Evolutionary conservation across 2,888 invertebrate species (phyloP).

Genomic region (Nymphalis urticae): DNA sequence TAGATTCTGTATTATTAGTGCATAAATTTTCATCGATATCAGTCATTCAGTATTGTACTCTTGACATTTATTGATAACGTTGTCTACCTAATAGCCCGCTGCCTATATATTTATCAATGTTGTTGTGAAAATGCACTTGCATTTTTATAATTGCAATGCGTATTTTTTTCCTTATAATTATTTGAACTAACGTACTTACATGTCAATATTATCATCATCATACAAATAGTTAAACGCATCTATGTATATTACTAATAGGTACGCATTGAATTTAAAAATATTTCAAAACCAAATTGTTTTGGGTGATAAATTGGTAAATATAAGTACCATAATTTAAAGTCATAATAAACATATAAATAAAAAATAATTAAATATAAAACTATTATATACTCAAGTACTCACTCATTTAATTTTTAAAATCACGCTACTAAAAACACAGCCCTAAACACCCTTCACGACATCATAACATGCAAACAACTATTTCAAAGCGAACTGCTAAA

Average conservation of each 20-base stretch:
- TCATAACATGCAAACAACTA: neutral
- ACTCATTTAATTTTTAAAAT: neutral
- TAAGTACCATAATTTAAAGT: too few species aligned
- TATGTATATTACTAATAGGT: too few species aligned
- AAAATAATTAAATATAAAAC: too few species aligned
- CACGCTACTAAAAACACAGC: neutral
- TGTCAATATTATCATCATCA: too few species aligned
- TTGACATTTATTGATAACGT: slow-evolving; percentile 17
- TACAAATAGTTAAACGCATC: too few species aligned
- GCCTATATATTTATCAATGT: neutral
- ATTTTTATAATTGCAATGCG: neutral
- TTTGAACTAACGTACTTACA: neutral
- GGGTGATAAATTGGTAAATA: too few species aligned
- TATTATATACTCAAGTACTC: too few species aligned
- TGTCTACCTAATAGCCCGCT: slow-evolving; percentile 1
- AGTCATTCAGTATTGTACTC: slow-evolving; percentile 18
- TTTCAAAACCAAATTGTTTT: too few species aligned
- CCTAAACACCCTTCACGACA: neutral
- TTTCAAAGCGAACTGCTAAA: neutral
- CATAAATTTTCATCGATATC: slow-evolving; percentile 27
- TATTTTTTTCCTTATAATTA: neutral
- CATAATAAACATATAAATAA: too few species aligned
- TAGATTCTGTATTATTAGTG: slow-evolving; percentile 19
- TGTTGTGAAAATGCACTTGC: neutral
- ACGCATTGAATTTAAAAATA: too few species aligned